Evolutionary conservation across 2,888 invertebrate species (phyloP).

Genomic region (Megamerina dolium): DNA sequence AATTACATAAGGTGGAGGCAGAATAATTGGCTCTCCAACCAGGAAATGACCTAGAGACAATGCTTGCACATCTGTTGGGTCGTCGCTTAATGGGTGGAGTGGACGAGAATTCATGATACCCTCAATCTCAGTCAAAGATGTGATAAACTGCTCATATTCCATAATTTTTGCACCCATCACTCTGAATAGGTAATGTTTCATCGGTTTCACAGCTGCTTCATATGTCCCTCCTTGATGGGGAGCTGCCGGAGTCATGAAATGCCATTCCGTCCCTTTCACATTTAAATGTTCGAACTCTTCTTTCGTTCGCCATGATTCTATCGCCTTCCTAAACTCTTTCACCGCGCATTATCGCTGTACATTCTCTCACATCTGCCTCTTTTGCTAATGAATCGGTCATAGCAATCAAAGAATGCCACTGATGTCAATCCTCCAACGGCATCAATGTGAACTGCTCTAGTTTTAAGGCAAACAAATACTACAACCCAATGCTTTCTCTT

Average conservation of each 20-base stretch:
- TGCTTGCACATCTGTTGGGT: no score
- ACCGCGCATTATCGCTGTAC: slow-evolving; percentile 16
- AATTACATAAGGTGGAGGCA: slow-evolving; percentile 6
- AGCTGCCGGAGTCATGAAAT: no score
- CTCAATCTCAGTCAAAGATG: no score
- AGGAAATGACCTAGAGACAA: slow-evolving; percentile 1
- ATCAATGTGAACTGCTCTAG: slow-evolving; percentile 6
- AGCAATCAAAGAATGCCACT: not conserved
- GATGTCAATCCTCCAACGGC: not conserved
- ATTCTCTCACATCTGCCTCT: slow-evolving; percentile 6
- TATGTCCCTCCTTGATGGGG: slow-evolving; percentile 18
- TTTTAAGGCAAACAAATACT: slow-evolving; percentile 8
- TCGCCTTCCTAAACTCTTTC: slow-evolving; percentile 9
- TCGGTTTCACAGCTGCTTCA: slow-evolving; percentile 17
- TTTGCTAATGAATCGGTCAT: slow-evolving; percentile 2
- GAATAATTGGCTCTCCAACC: slow-evolving; percentile 6
- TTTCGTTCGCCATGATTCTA: not conserved
- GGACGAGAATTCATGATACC: slow-evolving; percentile 14
- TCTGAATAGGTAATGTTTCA: slow-evolving; percentile 11
- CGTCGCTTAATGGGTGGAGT: slow-evolving; percentile 11
- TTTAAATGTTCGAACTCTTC: slow-evolving; percentile 3
- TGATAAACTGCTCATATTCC: slow-evolving; percentile 6
- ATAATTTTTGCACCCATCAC: slow-evolving; percentile 1
- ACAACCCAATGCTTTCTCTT: slow-evolving; percentile 1
- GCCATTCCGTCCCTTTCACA: slow-evolving; percentile 10